A percentile compares a stretch with the other conserved stretches of the same genome.
These are phyloP conservation scores for Pempheris klunzingeri DNA, from an alignment of 2,797 vertebrate species.

Conservation along the genomic window DNA sequence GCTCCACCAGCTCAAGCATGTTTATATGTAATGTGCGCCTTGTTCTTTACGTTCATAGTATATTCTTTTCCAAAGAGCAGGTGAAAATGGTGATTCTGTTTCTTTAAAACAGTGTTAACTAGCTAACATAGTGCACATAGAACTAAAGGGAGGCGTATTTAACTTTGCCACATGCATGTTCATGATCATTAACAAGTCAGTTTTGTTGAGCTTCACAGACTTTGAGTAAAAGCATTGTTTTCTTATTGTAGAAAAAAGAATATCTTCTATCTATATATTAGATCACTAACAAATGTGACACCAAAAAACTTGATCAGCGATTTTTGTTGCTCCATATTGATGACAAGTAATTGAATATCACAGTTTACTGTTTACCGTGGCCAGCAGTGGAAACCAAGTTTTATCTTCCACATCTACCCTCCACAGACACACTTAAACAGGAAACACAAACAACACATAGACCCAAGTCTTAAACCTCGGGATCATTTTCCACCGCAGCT, in stretches of 20 bases:
- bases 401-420: constrained; percentile 53
- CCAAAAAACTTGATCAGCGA: neutral
- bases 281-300: neutral
- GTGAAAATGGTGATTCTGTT: constrained; percentile 29
- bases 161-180: constrained; percentile 22
- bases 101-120: constrained; percentile 34
- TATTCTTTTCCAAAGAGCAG: constrained; percentile 10
- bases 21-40: constrained; percentile 53
- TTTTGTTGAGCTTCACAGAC: neutral
- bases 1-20: constrained; percentile 27
- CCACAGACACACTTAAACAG: constrained; percentile 73
- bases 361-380: constrained; percentile 15
- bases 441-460: constrained; percentile 82
- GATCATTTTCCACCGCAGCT: constrained; percentile 82
- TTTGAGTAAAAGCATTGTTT: neutral
- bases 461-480: constrained; percentile 74
- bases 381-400: constrained; percentile 46
- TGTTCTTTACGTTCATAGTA: constrained; percentile 49
- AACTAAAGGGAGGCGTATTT: constrained; percentile 18
- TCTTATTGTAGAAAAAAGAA: neutral
- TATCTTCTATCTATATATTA: neutral
- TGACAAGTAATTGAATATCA: constrained; percentile 33
- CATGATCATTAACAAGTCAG: neutral
- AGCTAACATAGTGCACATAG: constrained; percentile 30
- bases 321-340: neutral